These are phyloP conservation scores for Sciurus niger DNA, from an alignment of 2,113 vertebrate species.

Conservation along the genomic window DNA sequence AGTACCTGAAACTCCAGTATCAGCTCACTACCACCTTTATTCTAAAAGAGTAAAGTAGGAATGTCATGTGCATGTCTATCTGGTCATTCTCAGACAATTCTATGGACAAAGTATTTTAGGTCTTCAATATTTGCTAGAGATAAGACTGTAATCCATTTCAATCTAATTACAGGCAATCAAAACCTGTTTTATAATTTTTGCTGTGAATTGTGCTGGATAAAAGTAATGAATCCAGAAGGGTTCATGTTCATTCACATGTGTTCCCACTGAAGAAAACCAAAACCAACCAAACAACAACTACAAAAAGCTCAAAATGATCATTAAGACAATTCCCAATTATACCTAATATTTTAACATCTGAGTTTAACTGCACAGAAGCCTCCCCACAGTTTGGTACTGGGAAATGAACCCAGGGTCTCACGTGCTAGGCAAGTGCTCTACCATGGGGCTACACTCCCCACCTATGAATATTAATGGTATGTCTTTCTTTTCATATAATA, in stretches of 20 bases:
- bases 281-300: background rate
- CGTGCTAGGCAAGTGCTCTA: too few species aligned
- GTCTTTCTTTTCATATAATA: constrained; percentile 44
- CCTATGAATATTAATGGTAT: too few species aligned
- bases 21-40: background rate
- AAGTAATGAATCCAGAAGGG: background rate
- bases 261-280: background rate
- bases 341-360: constrained; percentile 3
- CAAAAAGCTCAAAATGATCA: too few species aligned
- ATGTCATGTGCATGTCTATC: background rate
- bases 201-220: background rate
- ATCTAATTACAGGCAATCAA: background rate
- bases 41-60: background rate
- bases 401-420: too few species aligned
- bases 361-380: background rate
- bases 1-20: background rate
- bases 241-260: background rate
- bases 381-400: too few species aligned
- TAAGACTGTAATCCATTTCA: background rate
- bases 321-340: background rate
- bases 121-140: background rate
- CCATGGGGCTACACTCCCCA: too few species aligned
- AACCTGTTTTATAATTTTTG: constrained; percentile 17
- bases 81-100: background rate
- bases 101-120: background rate